Evolutionary conservation across 2,888 invertebrate species (phyloP).

Genomic region (Azorinus chamasolen): DNA sequence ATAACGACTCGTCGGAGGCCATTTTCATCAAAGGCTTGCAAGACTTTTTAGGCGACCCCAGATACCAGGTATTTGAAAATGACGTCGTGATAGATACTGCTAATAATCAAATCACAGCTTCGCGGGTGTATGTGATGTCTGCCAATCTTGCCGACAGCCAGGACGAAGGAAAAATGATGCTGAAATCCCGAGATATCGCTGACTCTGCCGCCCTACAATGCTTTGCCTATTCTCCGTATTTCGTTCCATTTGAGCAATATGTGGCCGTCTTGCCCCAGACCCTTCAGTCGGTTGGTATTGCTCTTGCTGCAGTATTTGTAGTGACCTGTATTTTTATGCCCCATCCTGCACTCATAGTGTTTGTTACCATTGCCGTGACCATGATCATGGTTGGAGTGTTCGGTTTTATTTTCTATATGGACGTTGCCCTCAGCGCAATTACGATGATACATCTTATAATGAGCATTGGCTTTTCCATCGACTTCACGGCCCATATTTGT

Average conservation of each 20-base stretch:
- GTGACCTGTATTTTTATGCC: conserved; percentile 80
- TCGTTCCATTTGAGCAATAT: conserved; percentile 80
- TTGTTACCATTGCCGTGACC: conserved; percentile 73
- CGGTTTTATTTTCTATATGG: conserved; percentile 70
- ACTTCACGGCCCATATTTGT: conserved; percentile 78
- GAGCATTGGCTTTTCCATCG: conserved; percentile 81
- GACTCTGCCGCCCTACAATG: conserved; percentile 65
- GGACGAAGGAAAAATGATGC: conserved; percentile 74
- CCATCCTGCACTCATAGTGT: conserved; percentile 72
- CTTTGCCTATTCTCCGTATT: conserved; percentile 70
- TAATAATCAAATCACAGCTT: conserved; percentile 88
- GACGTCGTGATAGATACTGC: conserved; percentile 65
- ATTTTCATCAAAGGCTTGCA: conserved; percentile 30
- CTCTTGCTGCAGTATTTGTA: conserved; percentile 76
- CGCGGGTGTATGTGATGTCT: conserved; percentile 95
- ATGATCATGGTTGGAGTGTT: conserved; percentile 79
- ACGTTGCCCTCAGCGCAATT: conserved; percentile 75
- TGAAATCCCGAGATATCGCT: conserved; percentile 70
- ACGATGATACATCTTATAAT: conserved; percentile 82
- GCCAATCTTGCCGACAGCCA: conserved; percentile 94
- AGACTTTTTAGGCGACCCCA: conserved; percentile 29
- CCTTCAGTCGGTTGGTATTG: conserved; percentile 76
- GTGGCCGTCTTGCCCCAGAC: conserved; percentile 77
- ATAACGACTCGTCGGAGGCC: conserved; percentile 18
- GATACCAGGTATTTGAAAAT: conserved; percentile 53